Percentiles rank a stretch among this genome's conserved stretches.
phyloP scores from a whole-genome alignment of 1,140 invertebrate genomes.

The Saccostrea cuccullata region DNA sequence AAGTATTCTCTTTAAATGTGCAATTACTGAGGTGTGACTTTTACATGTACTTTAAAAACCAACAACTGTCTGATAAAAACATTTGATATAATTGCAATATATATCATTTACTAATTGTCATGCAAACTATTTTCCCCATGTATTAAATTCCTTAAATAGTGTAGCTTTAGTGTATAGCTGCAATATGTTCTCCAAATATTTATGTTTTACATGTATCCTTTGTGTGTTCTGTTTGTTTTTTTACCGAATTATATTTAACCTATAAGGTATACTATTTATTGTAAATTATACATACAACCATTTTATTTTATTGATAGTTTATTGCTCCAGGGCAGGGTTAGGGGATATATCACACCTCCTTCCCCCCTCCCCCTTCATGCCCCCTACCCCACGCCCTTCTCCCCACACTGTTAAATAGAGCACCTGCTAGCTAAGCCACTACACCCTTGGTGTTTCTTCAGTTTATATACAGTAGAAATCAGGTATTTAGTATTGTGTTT shows the following conservation, averaged over 20 bases:
- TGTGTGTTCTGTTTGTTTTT: not conserved
- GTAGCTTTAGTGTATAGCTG: not conserved
- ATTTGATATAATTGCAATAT: not conserved
- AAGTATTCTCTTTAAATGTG: not conserved
- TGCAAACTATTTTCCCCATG: not conserved
- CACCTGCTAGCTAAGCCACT: not conserved
- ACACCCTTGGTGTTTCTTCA: not conserved
- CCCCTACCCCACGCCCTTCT: too few species aligned
- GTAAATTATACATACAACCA: conserved; percentile 1
- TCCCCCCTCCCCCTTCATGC: not conserved
- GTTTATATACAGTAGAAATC: too few species aligned
- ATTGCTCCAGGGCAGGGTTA: not conserved
- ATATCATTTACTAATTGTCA: not conserved
- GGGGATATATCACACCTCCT: not conserved
- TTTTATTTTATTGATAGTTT: not conserved
- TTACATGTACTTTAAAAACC: not conserved
- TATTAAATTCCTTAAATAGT: not conserved
- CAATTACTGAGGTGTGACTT: not conserved
- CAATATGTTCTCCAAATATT: not conserved
- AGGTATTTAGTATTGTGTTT: too few species aligned
- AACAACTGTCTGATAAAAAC: not conserved
- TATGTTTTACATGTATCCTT: conserved; percentile 8
- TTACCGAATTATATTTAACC: not conserved
- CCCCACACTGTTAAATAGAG: not conserved
- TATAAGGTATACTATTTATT: conserved; percentile 12